Conservation (phyloP, 1,140 invertebrate genomes). For the Cydia fagiglandana region DNA sequence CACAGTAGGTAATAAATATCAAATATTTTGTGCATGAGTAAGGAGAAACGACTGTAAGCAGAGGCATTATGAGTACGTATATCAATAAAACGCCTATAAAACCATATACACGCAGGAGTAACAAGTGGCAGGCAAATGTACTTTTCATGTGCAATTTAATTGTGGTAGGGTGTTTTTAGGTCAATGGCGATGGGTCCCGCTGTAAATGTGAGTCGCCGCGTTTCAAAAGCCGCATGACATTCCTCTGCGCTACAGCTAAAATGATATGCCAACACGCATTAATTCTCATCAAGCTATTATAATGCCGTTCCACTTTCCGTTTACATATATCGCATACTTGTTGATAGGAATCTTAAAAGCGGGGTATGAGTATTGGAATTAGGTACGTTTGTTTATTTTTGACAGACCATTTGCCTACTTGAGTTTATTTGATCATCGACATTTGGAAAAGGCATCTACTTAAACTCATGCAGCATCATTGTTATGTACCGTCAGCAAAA, state of each 20-base stretch:
- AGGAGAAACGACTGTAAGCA: no score
- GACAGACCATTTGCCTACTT: no score
- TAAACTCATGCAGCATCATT: no score
- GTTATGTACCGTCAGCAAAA: no score
- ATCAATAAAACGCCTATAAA: background rate
- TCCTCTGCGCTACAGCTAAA: slow-evolving; percentile 27
- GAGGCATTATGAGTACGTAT: background rate
- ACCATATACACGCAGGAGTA: background rate
- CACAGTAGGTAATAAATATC: no score
- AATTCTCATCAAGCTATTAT: slow-evolving; percentile 28
- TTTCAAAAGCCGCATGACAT: slow-evolving; percentile 21
- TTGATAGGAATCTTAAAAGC: background rate
- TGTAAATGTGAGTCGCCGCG: background rate
- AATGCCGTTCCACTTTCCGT: slow-evolving; percentile 26
- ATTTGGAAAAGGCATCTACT: no score
- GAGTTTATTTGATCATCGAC: no score
- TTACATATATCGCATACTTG: slow-evolving; percentile 1
- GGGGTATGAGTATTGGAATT: background rate
- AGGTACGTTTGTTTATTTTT: no score
- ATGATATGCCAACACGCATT: slow-evolving; percentile 28
- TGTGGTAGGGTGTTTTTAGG: slow-evolving; percentile 26
- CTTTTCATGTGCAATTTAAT: slow-evolving; percentile 21
- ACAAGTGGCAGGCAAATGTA: slow-evolving; percentile 18
- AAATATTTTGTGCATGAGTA: no score
- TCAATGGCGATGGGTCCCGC: slow-evolving; percentile 23